Evolutionary conservation across 2,113 vertebrate genomes (phyloP).

Genomic region (Miniopterus natalensis): DNA sequence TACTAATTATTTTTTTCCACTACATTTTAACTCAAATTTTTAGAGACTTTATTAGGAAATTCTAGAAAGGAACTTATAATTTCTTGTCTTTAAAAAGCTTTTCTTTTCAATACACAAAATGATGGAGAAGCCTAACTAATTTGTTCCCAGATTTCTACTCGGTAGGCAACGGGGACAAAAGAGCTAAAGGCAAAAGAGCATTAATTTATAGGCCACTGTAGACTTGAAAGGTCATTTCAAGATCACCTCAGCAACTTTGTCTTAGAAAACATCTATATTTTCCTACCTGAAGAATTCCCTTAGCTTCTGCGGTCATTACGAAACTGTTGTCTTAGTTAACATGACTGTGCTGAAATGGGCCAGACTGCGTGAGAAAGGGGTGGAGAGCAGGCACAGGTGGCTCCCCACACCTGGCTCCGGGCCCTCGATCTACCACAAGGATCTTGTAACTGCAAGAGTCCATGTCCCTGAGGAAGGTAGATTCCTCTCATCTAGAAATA

Average conservation of each 20-base stretch:
- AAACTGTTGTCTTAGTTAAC: background rate
- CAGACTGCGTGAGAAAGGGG: background rate
- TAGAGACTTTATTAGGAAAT: slow-evolving; percentile 24
- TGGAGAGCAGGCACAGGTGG: background rate
- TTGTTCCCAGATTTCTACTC: background rate
- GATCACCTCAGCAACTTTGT: background rate
- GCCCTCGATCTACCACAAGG: background rate
- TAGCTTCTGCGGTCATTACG: background rate
- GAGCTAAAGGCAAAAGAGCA: background rate
- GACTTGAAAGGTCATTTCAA: background rate
- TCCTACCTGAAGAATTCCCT: background rate
- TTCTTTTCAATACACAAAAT: background rate
- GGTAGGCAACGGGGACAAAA: background rate
- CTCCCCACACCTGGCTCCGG: background rate
- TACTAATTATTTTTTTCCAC: background rate
- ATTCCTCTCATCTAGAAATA: background rate
- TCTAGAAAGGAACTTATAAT: background rate
- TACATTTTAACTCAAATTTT: slow-evolving; percentile 25
- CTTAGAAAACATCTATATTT: background rate
- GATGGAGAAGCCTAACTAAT: background rate
- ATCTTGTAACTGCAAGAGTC: background rate
- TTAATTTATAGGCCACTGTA: background rate
- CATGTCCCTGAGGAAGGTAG: background rate
- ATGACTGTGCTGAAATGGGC: background rate
- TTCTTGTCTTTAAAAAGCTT: background rate